Evolutionary conservation across 2,113 vertebrate genomes (phyloP).

Genomic region (Rhabdomys dilectus): DNA sequence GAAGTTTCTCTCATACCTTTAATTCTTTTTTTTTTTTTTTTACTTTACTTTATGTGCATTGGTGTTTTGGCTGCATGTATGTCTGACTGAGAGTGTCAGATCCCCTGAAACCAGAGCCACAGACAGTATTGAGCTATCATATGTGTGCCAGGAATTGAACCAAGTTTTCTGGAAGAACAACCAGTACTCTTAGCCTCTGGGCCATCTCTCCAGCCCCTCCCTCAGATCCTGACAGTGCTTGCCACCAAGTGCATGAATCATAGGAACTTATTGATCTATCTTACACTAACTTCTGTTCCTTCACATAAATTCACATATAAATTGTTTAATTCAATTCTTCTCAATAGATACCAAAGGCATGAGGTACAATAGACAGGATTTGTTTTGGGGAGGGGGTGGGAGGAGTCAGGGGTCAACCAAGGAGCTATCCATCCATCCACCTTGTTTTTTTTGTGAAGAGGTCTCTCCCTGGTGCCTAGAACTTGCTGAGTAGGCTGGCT

Average conservation of each 20-base stretch:
- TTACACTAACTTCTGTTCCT: neutral
- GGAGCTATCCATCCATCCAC: neutral
- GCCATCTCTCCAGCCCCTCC: neutral
- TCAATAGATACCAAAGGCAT: neutral
- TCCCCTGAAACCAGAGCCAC: neutral
- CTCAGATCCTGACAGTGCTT: neutral
- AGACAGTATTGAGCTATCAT: neutral
- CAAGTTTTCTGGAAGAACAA: neutral
- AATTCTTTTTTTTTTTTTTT: neutral
- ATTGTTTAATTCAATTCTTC: conserved; percentile 7
- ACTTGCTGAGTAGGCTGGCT: neutral
- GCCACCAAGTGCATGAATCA: neutral
- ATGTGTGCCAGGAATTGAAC: neutral
- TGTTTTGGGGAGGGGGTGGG: neutral
- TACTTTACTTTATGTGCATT: neutral
- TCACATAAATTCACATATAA: neutral
- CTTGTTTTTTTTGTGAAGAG: neutral
- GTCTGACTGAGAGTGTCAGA: neutral
- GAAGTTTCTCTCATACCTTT: neutral
- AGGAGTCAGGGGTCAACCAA: neutral
- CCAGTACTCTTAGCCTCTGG: neutral
- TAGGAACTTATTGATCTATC: neutral
- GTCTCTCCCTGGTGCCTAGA: neutral
- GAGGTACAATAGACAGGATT: neutral
- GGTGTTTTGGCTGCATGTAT: neutral